phyloP scores from a whole-genome alignment of 23 tunicate species.

The Oikopleura albicans region DNA sequence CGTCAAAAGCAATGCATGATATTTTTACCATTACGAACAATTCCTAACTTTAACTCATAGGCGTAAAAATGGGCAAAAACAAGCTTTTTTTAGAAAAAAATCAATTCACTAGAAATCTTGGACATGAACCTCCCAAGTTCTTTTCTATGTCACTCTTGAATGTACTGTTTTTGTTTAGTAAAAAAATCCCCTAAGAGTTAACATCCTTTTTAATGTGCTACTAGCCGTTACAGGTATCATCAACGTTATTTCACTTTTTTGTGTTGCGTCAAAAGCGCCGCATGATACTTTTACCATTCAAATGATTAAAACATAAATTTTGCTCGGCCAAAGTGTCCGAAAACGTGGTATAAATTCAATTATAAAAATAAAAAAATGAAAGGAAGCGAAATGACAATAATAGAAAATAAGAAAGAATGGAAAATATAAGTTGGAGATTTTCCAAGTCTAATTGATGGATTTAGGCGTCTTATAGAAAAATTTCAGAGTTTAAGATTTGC shows the following conservation, averaged over 20 bases:
- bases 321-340: not conserved
- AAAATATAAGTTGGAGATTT: not conserved
- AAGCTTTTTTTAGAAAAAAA: too few relatives aligned
- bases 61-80: too few relatives aligned
- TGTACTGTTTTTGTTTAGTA: not conserved
- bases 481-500: too few relatives aligned
- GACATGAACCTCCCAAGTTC: too few relatives aligned
- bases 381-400: too few relatives aligned
- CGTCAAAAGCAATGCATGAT: not conserved
- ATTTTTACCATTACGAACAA: not conserved
- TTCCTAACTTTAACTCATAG: too few relatives aligned
- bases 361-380: not conserved
- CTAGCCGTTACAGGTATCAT: too few relatives aligned
- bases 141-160: not conserved
- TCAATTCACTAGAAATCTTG: too few relatives aligned
- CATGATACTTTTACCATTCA: not conserved
- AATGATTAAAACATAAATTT: not conserved
- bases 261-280: not conserved
- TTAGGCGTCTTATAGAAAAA: not conserved
- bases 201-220: too few relatives aligned
- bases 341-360: not conserved
- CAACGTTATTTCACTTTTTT: not conserved
- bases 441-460: not conserved
- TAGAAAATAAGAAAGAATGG: not conserved
- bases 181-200: not conserved